These are phyloP conservation scores for Entelurus aequoreus DNA, from an alignment of 2,113 vertebrate genomes.

Conservation along the genomic window DNA sequence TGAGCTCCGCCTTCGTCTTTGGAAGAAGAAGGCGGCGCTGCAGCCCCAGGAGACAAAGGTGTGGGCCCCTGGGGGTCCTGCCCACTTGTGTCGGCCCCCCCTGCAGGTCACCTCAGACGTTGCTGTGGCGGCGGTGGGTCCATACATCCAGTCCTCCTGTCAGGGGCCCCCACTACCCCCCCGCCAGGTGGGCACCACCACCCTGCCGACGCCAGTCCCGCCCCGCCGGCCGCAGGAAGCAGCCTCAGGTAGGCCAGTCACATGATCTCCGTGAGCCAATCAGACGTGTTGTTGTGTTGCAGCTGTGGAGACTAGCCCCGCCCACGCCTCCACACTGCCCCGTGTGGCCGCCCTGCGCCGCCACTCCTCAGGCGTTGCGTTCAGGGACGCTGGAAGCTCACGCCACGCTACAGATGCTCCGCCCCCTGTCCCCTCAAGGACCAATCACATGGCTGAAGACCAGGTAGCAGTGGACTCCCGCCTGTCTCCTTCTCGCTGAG, in stretches of 20 bases:
- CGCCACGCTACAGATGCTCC: constrained; percentile 64
- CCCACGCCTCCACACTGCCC: constrained; percentile 65
- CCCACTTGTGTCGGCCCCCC: neutral
- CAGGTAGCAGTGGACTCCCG: constrained; percentile 70
- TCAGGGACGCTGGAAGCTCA: neutral
- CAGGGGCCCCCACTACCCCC: constrained; percentile 78
- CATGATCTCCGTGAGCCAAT: neutral
- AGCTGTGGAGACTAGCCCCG: constrained; percentile 36
- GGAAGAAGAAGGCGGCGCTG: constrained; percentile 92
- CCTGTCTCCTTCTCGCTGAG: neutral
- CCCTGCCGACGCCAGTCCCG: constrained; percentile 70
- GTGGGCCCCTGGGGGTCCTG: too few relatives aligned
- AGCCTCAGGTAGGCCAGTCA: constrained; percentile 38
- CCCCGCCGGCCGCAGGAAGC: constrained; percentile 56
- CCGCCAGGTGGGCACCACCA: constrained; percentile 73
- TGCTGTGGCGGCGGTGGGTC: constrained; percentile 81
- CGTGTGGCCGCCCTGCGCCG: constrained; percentile 60
- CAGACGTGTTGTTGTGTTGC: neutral
- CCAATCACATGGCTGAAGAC: constrained; percentile 83
- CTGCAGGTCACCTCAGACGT: constrained; percentile 67
- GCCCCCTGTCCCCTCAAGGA: constrained; percentile 65
- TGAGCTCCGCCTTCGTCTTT: constrained; percentile 85
- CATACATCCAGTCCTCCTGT: constrained; percentile 84
- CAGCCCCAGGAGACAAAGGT: constrained; percentile 82
- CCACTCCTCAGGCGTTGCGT: constrained; percentile 34